Evolutionary conservation across 1,140 invertebrate genomes (phyloP).

Genomic region (Pseudomyrmex sp.): DNA sequence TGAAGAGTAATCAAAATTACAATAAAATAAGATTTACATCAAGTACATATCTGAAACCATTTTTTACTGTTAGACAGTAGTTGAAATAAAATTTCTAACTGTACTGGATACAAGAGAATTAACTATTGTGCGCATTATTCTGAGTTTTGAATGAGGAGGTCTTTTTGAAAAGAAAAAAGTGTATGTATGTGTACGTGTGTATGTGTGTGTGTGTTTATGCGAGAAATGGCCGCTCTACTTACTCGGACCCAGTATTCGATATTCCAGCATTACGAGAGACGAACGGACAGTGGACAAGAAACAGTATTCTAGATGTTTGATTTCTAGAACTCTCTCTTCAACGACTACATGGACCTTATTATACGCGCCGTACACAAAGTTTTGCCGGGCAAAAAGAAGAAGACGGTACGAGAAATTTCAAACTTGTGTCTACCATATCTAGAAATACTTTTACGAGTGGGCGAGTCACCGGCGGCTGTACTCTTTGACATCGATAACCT

Average conservation of each 20-base stretch:
- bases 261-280: constrained; percentile 50
- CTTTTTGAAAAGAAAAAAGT: too few species aligned
- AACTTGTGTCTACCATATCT: constrained; percentile 87
- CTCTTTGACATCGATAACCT: constrained; percentile 44
- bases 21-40: too few species aligned
- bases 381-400: constrained; percentile 35
- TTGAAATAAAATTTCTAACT: too few species aligned
- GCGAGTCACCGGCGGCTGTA: constrained; percentile 56
- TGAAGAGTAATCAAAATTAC: constrained; percentile 49
- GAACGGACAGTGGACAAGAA: constrained; percentile 57
- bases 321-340: constrained; percentile 61
- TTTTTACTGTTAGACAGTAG: too few species aligned
- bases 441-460: constrained; percentile 68
- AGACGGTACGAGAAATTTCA: constrained; percentile 76
- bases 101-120: too few species aligned
- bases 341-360: constrained; percentile 58
- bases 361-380: constrained; percentile 48
- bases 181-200: too few species aligned
- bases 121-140: too few species aligned
- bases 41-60: too few species aligned
- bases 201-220: too few species aligned
- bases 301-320: constrained; percentile 51
- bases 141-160: too few species aligned
- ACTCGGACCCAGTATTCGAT: constrained; percentile 14
- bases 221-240: too few species aligned